Percentiles rank a stretch among this genome's conserved stretches.
phyloP scores from a whole-genome alignment of 1,140 invertebrate species.

The Drosophila azteca region DNA sequence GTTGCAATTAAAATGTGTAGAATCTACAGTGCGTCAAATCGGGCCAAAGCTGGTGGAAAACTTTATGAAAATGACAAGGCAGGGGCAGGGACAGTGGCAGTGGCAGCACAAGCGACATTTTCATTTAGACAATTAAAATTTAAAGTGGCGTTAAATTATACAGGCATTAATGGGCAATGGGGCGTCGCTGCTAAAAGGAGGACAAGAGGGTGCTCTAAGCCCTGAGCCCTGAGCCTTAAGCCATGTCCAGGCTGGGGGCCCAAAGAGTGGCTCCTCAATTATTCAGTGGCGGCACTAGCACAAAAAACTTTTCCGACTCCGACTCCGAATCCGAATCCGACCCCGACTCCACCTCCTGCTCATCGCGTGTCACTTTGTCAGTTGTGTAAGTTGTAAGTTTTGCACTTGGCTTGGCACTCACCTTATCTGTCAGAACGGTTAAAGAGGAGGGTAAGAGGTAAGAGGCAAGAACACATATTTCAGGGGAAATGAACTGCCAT shows the following conservation, averaged over 20 bases:
- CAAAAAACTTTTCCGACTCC: slow-evolving; percentile 30
- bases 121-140: slow-evolving; percentile 83
- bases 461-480: neutral
- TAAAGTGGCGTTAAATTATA: slow-evolving; percentile 84
- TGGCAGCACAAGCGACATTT: slow-evolving; percentile 62
- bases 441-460: too few species aligned
- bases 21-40: slow-evolving; percentile 63
- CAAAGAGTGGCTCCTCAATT: slow-evolving; percentile 52
- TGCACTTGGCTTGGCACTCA: slow-evolving; percentile 13
- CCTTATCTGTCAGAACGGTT: slow-evolving; percentile 38
- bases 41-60: slow-evolving; percentile 57
- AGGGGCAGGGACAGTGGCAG: slow-evolving; percentile 22
- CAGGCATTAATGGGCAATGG: slow-evolving; percentile 72
- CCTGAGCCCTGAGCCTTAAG: slow-evolving; percentile 3
- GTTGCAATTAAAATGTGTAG: slow-evolving; percentile 76
- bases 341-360: neutral
- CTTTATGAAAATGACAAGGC: slow-evolving; percentile 77
- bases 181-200: neutral
- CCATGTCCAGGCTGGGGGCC: slow-evolving; percentile 16
- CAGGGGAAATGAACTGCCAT: slow-evolving; percentile 39
- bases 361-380: slow-evolving; percentile 65
- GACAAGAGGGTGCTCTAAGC: neutral
- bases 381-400: slow-evolving; percentile 40
- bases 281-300: slow-evolving; percentile 61
- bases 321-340: too few species aligned